These are phyloP conservation scores for Potamarius usumacintae DNA, from an alignment of 2,113 vertebrate genomes.

Conservation along the genomic window DNA sequence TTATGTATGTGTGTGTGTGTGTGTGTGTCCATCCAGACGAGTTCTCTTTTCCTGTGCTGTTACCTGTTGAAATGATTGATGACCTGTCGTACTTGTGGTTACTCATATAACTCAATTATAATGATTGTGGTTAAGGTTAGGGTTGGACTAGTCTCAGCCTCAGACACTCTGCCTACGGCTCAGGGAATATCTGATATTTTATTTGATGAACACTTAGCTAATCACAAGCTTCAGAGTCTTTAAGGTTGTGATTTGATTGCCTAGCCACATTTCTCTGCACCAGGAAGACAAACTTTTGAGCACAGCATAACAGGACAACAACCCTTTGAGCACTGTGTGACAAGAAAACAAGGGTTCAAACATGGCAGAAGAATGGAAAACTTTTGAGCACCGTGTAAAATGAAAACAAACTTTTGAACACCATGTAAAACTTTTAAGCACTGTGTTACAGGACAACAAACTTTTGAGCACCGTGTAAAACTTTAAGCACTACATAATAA, in stretches of 20 bases:
- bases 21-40: background rate
- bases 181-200: background rate
- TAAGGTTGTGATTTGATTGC: background rate
- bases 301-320: background rate
- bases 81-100: background rate
- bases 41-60: constrained; percentile 23
- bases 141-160: background rate
- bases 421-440: background rate
- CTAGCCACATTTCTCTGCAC: background rate
- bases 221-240: background rate
- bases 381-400: background rate
- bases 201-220: background rate
- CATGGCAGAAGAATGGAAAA: background rate
- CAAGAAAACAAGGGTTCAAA: background rate
- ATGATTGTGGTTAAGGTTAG: background rate
- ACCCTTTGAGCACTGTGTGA: background rate
- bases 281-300: background rate
- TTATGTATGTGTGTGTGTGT: background rate
- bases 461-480: background rate
- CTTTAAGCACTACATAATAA: background rate
- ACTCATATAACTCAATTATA: background rate
- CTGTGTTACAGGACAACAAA: background rate
- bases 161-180: background rate
- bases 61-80: constrained; percentile 29
- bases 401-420: background rate